Percentiles rank a stretch among this genome's conserved stretches.
Conservation (phyloP, 2,113 vertebrate genomes). For the Protobothrops flavoviridis region DNA sequence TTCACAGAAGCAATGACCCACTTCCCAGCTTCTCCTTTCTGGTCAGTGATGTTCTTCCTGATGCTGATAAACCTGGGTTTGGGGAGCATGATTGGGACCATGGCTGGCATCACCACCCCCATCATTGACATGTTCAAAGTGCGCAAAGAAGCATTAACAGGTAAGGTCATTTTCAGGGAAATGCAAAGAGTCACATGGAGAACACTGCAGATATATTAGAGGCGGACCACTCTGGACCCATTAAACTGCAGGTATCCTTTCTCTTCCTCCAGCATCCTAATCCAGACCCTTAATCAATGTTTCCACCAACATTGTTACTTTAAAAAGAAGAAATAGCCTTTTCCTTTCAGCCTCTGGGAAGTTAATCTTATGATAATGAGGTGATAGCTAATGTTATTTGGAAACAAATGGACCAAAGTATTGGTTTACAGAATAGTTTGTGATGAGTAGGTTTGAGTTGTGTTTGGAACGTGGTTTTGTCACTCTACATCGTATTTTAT, state of each 20-base stretch:
- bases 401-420: not conserved
- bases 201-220: not conserved
- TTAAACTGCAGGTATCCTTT: not conserved
- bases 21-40: conserved; percentile 93
- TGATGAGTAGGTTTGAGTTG: not conserved
- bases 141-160: conserved; percentile 94
- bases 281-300: not conserved
- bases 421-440: not conserved
- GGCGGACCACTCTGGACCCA: not conserved
- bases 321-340: not conserved
- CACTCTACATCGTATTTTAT: not conserved
- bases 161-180: conserved; percentile 71
- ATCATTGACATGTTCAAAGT: conserved; percentile 97
- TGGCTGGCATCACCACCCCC: conserved; percentile 96
- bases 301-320: not conserved
- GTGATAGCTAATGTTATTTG: not conserved
- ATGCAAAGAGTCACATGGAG: not conserved
- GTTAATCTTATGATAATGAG: not conserved
- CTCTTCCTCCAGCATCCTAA: not conserved
- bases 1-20: conserved; percentile 99
- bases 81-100: conserved; percentile 98
- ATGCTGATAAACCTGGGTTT: conserved; percentile 98
- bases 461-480: not conserved
- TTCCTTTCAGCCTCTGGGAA: not conserved
- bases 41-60: conserved; percentile 99